These are phyloP conservation scores for Plebejus anna DNA, from an alignment of 2,888 invertebrate species.

Conservation along the genomic window DNA sequence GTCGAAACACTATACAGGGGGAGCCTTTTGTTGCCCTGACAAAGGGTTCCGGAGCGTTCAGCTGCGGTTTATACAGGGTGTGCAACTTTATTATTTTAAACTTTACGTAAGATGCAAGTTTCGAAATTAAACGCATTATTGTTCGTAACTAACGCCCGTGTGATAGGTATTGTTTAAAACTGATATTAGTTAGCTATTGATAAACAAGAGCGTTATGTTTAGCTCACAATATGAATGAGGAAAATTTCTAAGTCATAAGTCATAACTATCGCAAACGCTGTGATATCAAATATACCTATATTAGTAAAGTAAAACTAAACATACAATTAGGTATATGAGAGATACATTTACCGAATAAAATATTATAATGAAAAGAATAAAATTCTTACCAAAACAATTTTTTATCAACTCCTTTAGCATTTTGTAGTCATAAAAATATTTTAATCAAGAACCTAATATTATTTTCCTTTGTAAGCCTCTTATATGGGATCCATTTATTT, in stretches of 20 bases:
- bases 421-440: background rate
- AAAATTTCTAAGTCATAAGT: background rate
- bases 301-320: background rate
- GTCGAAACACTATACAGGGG: constrained; percentile 24
- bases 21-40: constrained; percentile 22
- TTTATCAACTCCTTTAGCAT: background rate
- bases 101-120: constrained; percentile 16
- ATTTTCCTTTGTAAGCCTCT: constrained; percentile 23
- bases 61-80: constrained; percentile 5
- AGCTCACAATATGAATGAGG: background rate
- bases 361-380: background rate
- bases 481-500: constrained; percentile 18
- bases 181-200: background rate
- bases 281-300: background rate
- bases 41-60: constrained; percentile 23
- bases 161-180: background rate
- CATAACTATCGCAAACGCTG: background rate
- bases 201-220: background rate
- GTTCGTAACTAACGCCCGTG: background rate
- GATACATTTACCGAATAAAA: background rate
- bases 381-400: background rate
- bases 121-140: background rate
- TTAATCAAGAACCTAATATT: constrained; percentile 2
- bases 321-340: background rate
- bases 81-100: constrained; percentile 22